A percentile compares a stretch with the other conserved stretches of the same genome.
Evolutionary conservation across 1,140 invertebrate genomes (phyloP).

Genomic region (Scaptomyza pallida): DNA sequence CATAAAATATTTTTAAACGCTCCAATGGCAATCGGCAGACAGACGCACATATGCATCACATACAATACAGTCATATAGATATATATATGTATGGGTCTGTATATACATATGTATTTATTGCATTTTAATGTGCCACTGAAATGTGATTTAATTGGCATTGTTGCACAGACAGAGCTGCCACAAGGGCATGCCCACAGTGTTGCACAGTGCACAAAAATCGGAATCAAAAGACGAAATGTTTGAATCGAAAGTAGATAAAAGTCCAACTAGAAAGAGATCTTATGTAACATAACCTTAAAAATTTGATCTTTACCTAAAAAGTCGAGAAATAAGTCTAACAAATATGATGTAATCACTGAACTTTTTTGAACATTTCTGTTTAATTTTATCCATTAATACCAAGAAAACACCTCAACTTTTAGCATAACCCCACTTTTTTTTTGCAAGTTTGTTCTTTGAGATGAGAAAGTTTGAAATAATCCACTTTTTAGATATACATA

Average conservation of each 20-base stretch:
- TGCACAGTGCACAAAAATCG: conserved; percentile 49
- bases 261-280: not conserved
- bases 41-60: conserved; percentile 2
- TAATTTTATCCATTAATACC: no score
- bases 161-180: conserved; percentile 44
- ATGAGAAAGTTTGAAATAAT: no score
- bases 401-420: not conserved
- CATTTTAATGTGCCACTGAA: conserved; percentile 78
- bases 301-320: no score
- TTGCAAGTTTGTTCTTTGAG: no score
- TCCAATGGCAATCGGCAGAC: conserved; percentile 50
- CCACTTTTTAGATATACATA: no score
- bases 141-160: conserved; percentile 78
- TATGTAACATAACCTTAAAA: no score
- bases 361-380: no score
- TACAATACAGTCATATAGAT: not conserved
- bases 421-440: conserved; percentile 7
- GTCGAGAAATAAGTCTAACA: no score
- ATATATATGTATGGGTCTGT: conserved; percentile 1
- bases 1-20: conserved; percentile 75
- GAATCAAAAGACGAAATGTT: not conserved
- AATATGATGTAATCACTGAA: no score
- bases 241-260: not conserved
- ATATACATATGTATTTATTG: conserved; percentile 64
- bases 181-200: conserved; percentile 12